Percentiles rank a stretch among this genome's conserved stretches.
Conservation (phyloP, 1,140 invertebrate species). For the Reticulitermes speratus region DNA sequence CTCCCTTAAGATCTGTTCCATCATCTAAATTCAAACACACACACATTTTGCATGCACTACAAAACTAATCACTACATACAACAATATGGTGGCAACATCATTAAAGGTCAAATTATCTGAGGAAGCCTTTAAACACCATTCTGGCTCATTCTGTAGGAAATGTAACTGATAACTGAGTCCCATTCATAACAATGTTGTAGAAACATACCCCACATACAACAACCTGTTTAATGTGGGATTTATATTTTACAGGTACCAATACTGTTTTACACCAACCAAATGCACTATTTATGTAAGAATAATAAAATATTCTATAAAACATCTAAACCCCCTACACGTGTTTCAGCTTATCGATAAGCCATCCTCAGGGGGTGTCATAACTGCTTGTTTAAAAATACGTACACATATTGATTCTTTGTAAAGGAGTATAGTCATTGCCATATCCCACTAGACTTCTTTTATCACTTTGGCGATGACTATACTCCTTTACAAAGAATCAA, state of each 20-base stretch:
- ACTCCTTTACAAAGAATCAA: too few relatives aligned
- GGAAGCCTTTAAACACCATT: neutral
- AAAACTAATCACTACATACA: neutral
- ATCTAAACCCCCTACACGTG: too few relatives aligned
- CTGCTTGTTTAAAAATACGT: too few relatives aligned
- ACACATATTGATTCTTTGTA: too few relatives aligned
- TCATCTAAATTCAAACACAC: neutral
- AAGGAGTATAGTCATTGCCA: too few relatives aligned
- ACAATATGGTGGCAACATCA: neutral
- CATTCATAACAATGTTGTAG: neutral
- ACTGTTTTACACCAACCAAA: too few relatives aligned
- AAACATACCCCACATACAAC: neutral
- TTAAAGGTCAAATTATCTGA: neutral
- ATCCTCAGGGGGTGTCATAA: too few relatives aligned
- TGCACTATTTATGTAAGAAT: too few relatives aligned
- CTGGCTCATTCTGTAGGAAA: neutral
- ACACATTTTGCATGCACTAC: neutral
- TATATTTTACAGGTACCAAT: neutral
- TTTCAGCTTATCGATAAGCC: too few relatives aligned
- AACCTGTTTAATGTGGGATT: neutral
- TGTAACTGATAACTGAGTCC: neutral
- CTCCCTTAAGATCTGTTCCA: neutral
- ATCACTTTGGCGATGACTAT: too few relatives aligned
- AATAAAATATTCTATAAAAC: too few relatives aligned
- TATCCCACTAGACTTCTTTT: too few relatives aligned